These are phyloP conservation scores for Nemurella pictetii DNA, from an alignment of 2,888 invertebrate species.

Conservation along the genomic window DNA sequence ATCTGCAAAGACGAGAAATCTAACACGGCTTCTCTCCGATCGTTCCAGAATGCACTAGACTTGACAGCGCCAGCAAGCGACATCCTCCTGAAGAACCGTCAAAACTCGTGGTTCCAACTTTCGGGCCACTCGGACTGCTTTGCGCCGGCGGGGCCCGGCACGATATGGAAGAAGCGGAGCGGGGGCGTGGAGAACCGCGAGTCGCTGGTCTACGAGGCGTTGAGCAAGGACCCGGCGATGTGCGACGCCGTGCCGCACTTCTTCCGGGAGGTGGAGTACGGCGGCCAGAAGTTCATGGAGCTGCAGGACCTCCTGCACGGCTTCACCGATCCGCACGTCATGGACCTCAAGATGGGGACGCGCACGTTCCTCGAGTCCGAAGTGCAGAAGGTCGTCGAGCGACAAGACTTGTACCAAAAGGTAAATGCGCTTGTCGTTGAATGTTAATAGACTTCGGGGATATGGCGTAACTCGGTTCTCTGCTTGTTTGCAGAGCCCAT, in stretches of 20 bases:
- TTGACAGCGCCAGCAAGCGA: conserved; percentile 89
- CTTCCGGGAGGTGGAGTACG: conserved; percentile 79
- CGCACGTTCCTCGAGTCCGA: conserved; percentile 95
- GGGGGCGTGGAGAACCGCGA: conserved; percentile 72
- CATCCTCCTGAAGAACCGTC: conserved; percentile 64
- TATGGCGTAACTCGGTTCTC: no score
- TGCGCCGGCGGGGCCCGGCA: conserved; percentile 89
- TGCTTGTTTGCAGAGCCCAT: no score
- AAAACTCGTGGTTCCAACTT: conserved; percentile 80
- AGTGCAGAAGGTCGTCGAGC: conserved; percentile 82
- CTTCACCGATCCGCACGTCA: conserved; percentile 89
- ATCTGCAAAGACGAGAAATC: no score
- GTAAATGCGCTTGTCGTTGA: no score
- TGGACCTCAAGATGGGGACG: conserved; percentile 97
- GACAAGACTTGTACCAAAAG: conserved; percentile 90
- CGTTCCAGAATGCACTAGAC: conserved; percentile 83
- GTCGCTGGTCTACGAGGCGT: conserved; percentile 75
- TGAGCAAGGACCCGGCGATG: conserved; percentile 74
- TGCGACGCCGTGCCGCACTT: conserved; percentile 79
- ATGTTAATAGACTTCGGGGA: no score
- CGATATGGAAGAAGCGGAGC: conserved; percentile 89
- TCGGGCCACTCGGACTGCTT: conserved; percentile 92
- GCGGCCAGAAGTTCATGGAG: conserved; percentile 86
- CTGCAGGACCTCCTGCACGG: conserved; percentile 91
- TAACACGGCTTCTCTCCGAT: background rate